Evolutionary conservation across 2,888 invertebrate genomes (phyloP), one percentile per base, ranked within the genome.

Genomic region (Suillia variegata): DNA sequence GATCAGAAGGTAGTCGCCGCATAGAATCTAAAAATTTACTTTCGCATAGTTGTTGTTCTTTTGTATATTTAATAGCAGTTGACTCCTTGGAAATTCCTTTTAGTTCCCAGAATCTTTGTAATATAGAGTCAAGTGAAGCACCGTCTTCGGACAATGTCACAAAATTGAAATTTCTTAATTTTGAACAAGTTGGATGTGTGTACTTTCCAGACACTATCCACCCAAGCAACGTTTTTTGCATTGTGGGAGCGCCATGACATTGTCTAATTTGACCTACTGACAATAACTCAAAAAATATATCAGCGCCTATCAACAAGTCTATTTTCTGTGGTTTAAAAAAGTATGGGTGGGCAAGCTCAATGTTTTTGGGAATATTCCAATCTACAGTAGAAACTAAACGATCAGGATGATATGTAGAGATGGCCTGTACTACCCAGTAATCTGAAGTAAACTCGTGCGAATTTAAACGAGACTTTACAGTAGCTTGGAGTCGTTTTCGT

Each of bases 271-370:
- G 56, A 10, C 60, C 60, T 13, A 57, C 50, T 17, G 48, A 56
- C 18, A 63, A 20, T 33, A 63, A 53, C 10, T 57, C 54, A 18
- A 62, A 62, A 20, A 63, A 63, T 34, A 49, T 48, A 15, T 59
- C 59, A 31, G 56, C 58, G 13, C 63, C 60, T 17, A 63, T 21
- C 20, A 63, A 22, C 22, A 63, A 22, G 22, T 60, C 57, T 10
- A 53, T 49, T 45, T 47, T 38, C 26, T 59, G 53, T 49, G 56
- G 42, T 1, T 53, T 45, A 22, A 47, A 18, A 49, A 59, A 59
- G 5, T 50, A 34, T 4, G 58, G 54, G 12, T 62, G 58, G 5
- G 42, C 59, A 10, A 56, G 42, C 13, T 54, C 21, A n/a, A 61
- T 56, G 34, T 63, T 61, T 3, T 5, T 2, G 1, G 54, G 61